A percentile compares a stretch with the other conserved stretches of the same genome.
These are phyloP conservation scores for Anseranas semipalmata DNA, from an alignment of 2,113 vertebrate species.

Conservation along the genomic window DNA sequence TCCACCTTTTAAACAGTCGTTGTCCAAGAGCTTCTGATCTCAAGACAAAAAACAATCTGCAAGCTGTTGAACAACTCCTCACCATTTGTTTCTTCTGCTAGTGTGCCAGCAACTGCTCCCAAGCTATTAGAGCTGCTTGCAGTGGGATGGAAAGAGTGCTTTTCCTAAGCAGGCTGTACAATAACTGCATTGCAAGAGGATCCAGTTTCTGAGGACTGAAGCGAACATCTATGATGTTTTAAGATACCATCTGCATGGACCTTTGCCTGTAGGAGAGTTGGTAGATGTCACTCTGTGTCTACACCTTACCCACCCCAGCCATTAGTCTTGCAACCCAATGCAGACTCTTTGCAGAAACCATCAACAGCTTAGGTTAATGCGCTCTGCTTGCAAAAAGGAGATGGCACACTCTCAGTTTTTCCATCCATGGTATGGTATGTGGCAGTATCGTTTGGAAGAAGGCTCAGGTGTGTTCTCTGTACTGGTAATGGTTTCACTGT, in stretches of 20 bases:
- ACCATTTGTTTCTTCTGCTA: background rate
- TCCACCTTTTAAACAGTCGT: background rate
- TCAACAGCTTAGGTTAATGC: too few species aligned
- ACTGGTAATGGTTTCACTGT: background rate
- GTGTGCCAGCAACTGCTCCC: background rate
- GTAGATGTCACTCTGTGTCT: background rate
- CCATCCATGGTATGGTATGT: background rate
- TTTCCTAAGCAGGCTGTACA: background rate
- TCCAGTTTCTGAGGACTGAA: background rate
- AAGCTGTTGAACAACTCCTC: background rate
- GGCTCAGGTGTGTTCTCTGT: background rate
- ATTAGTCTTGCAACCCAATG: too few species aligned
- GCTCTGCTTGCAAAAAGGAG: background rate
- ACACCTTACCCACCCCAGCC: too few species aligned
- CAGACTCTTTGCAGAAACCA: background rate
- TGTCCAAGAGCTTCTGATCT: background rate
- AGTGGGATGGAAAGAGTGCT: background rate
- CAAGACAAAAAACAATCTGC: background rate
- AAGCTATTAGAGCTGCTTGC: background rate
- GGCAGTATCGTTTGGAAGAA: background rate
- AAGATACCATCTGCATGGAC: background rate
- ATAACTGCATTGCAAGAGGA: background rate
- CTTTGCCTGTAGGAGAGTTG: background rate
- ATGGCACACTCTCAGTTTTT: background rate
- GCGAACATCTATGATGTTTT: background rate